Evolutionary conservation across 2,888 invertebrate genomes (phyloP).

Genomic region (Eudemis profundana): DNA sequence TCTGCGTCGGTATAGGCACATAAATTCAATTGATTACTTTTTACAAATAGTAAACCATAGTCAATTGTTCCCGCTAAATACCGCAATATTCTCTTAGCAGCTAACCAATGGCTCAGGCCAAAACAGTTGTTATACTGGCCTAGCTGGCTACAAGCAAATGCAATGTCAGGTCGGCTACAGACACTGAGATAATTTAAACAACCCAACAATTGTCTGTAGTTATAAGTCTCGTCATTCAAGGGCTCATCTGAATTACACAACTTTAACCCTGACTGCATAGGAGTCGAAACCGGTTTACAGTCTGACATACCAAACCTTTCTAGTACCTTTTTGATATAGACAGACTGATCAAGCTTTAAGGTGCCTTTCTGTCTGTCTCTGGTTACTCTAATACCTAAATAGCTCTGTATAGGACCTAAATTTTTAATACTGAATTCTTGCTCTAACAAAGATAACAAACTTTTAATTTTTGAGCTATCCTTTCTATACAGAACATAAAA

Average conservation of each 20-base stretch:
- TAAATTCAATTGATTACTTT: too few relatives aligned
- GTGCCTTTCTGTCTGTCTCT: too few relatives aligned
- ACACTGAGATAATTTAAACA: background rate
- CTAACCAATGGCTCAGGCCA: slow-evolving; percentile 3
- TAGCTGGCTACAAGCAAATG: background rate
- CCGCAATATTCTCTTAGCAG: slow-evolving; percentile 6
- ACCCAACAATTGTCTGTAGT: background rate
- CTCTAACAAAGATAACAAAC: background rate
- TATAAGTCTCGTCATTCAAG: background rate
- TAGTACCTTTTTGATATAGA: background rate
- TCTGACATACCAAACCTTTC: background rate
- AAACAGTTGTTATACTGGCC: background rate
- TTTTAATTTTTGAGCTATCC: background rate
- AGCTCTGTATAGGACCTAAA: slow-evolving; percentile 3
- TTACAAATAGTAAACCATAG: too few relatives aligned
- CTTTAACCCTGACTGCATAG: background rate
- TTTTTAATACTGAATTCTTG: slow-evolving; percentile 2
- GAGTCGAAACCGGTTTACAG: background rate
- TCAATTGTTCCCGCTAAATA: slow-evolving; percentile 1
- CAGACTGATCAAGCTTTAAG: too few relatives aligned
- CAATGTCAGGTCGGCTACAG: slow-evolving; percentile 2
- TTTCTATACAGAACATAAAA: too few relatives aligned
- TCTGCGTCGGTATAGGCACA: too few relatives aligned
- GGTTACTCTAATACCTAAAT: too few relatives aligned
- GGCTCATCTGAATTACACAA: too few relatives aligned